These are phyloP conservation scores for Anastatus disparis DNA, from an alignment of 1,140 invertebrate genomes.

Conservation along the genomic window DNA sequence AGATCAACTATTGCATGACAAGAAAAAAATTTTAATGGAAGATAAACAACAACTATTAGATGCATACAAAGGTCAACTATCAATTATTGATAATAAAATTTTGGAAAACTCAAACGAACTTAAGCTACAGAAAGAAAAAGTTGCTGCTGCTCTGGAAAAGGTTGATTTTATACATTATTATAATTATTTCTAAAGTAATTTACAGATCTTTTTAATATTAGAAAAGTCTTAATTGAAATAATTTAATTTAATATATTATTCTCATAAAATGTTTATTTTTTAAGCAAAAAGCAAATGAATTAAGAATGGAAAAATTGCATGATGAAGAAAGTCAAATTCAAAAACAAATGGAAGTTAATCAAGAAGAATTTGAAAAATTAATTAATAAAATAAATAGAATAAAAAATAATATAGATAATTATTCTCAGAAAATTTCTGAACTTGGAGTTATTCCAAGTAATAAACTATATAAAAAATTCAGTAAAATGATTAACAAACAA, in stretches of 20 bases:
- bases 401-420: constrained; percentile 94
- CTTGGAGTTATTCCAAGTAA: constrained; percentile 91
- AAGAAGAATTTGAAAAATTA: constrained; percentile 96
- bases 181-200: constrained; percentile 8
- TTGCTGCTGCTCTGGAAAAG: constrained; percentile 82
- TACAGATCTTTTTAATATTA: background rate
- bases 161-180: constrained; percentile 64
- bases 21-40: constrained; percentile 95
- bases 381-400: constrained; percentile 93
- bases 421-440: constrained; percentile 93
- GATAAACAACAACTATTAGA: constrained; percentile 89
- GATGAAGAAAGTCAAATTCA: constrained; percentile 93
- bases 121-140: constrained; percentile 82
- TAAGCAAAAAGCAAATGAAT: constrained; percentile 74
- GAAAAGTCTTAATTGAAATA: constrained; percentile 37
- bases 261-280: constrained; percentile 40
- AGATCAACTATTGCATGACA: constrained; percentile 90
- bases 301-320: constrained; percentile 84
- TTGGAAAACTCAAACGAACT: constrained; percentile 84
- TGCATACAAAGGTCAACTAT: constrained; percentile 84
- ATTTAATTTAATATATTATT: constrained; percentile 30
- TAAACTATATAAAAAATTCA: constrained; percentile 93
- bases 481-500: constrained; percentile 86
- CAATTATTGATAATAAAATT: constrained; percentile 82
- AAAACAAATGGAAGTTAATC: constrained; percentile 95